Evolutionary conservation across 2,888 invertebrate genomes (phyloP).

Genomic region (Lycocerus yunnanus): DNA sequence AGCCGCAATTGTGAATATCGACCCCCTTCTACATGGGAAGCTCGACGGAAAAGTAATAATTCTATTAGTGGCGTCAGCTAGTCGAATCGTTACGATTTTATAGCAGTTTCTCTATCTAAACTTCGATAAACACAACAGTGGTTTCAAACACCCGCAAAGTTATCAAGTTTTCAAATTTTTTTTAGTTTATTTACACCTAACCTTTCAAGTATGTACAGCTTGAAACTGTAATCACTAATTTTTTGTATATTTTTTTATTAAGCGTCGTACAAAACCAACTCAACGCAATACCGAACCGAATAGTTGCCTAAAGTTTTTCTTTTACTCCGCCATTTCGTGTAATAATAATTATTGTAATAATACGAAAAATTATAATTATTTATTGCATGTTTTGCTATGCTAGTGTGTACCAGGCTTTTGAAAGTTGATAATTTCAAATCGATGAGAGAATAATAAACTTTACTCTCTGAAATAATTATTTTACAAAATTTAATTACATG

Average conservation of each 20-base stretch:
- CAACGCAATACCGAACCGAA: not conserved
- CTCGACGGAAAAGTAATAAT: constrained; percentile 28
- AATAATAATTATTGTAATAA: no score
- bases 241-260: not conserved
- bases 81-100: constrained; percentile 27
- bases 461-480: not conserved
- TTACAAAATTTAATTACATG: not conserved
- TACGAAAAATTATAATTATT: no score
- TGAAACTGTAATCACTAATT: not conserved
- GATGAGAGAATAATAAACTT: not conserved
- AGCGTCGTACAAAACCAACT: not conserved
- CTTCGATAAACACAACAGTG: constrained; percentile 20
- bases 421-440: not conserved
- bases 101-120: constrained; percentile 25
- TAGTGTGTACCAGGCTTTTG: not conserved
- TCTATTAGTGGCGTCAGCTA: constrained; percentile 28
- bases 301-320: no score
- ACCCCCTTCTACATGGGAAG: constrained; percentile 12
- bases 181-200: no score
- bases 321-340: no score
- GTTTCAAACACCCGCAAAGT: not conserved
- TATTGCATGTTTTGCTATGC: not conserved
- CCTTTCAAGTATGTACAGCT: not conserved
- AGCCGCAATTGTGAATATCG: constrained; percentile 22
- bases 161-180: not conserved